These are phyloP conservation scores for Hoplodrina blanda DNA, from an alignment of 2,888 invertebrate species.

Conservation along the genomic window DNA sequence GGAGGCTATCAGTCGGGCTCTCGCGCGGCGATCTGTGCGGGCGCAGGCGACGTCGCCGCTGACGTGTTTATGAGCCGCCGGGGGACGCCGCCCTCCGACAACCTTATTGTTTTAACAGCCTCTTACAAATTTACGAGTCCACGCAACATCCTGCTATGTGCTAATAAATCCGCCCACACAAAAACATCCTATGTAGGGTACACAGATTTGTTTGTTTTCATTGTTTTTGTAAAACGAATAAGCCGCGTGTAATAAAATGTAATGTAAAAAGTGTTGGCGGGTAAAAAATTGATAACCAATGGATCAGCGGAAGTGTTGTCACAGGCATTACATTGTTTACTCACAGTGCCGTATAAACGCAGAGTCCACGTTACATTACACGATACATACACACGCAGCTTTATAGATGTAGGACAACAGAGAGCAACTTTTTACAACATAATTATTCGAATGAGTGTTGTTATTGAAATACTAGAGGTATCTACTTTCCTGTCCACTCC, in stretches of 20 bases:
- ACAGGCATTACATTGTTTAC: no score
- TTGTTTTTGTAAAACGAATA: not conserved
- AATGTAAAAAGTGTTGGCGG: not conserved
- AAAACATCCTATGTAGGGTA: slow-evolving; percentile 46
- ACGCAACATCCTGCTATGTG: slow-evolving; percentile 74
- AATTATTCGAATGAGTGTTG: not conserved
- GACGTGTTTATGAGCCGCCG: slow-evolving; percentile 86
- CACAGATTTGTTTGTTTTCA: slow-evolving; percentile 12
- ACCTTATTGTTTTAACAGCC: slow-evolving; percentile 87
- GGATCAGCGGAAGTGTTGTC: no score
- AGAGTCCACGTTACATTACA: no score
- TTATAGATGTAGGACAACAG: not conserved
- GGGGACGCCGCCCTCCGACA: slow-evolving; percentile 82
- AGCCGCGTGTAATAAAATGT: not conserved
- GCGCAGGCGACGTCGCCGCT: slow-evolving; percentile 74
- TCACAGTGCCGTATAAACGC: no score
- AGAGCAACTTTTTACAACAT: not conserved
- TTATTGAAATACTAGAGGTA: not conserved
- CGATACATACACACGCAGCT: not conserved
- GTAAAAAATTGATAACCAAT: not conserved
- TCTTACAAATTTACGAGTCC: slow-evolving; percentile 82
- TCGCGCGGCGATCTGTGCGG: slow-evolving; percentile 84
- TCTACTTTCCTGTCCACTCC: not conserved
- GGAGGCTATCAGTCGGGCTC: slow-evolving; percentile 77
- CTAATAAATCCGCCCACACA: slow-evolving; percentile 72